Evolutionary conservation across 2,797 vertebrate species (phyloP).

Genomic region (Poecile montanus): DNA sequence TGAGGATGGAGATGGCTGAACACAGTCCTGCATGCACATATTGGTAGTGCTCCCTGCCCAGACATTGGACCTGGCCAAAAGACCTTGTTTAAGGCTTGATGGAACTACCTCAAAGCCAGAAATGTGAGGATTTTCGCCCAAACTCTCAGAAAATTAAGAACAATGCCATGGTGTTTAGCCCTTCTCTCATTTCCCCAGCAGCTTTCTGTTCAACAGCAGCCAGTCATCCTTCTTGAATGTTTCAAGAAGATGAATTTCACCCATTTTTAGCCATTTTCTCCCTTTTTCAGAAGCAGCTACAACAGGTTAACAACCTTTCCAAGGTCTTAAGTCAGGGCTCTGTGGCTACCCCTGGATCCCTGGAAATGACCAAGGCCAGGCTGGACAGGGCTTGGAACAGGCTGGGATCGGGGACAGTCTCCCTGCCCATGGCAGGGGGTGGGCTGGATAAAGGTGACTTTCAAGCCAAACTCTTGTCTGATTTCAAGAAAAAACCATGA

Average conservation of each 20-base stretch:
- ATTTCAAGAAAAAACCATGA: background rate
- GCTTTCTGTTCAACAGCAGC: background rate
- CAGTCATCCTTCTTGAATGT: background rate
- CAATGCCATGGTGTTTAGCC: background rate
- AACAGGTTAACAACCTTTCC: background rate
- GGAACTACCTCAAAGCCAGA: background rate
- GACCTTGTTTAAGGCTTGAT: background rate
- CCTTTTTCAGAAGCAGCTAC: background rate
- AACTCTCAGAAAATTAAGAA: background rate
- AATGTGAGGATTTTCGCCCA: background rate
- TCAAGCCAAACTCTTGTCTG: background rate
- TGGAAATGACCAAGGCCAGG: rapidly evolving
- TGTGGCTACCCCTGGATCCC: background rate
- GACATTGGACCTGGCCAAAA: background rate
- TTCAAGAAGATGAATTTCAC: background rate
- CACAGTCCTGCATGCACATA: background rate
- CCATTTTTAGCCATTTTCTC: background rate
- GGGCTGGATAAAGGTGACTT: background rate
- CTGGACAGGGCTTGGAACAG: rapidly evolving
- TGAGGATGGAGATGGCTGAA: background rate
- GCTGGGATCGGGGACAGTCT: background rate
- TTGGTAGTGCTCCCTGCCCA: background rate
- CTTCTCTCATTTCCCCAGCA: background rate
- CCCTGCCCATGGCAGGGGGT: too few species aligned
- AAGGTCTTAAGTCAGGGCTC: too few species aligned